These are phyloP conservation scores for Pseudomyrmex dendroicus DNA, from an alignment of 1,140 invertebrate genomes.

Conservation along the genomic window DNA sequence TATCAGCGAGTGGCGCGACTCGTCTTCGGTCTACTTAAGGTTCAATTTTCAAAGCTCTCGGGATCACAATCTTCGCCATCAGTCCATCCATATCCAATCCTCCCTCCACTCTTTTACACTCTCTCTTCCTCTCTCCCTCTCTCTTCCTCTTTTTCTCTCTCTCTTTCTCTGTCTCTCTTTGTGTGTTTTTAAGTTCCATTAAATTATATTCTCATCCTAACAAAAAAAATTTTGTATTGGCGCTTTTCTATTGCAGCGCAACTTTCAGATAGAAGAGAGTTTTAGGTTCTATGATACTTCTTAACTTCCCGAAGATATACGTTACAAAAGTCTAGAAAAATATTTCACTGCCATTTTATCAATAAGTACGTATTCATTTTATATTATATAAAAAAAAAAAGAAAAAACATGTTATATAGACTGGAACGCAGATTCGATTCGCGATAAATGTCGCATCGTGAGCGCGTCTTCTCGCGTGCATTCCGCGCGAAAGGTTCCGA, in stretches of 20 bases:
- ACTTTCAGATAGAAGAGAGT: neutral
- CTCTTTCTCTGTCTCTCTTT: too few species aligned
- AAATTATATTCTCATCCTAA: constrained; percentile 24
- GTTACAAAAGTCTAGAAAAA: neutral
- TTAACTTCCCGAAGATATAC: neutral
- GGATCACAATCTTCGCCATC: constrained; percentile 55
- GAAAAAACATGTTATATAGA: too few species aligned
- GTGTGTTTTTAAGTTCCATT: neutral
- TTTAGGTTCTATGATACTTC: neutral
- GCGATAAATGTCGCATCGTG: constrained; percentile 13
- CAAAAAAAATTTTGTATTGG: neutral
- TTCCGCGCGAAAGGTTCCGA: neutral
- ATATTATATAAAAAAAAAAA: too few species aligned
- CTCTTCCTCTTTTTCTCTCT: too few species aligned
- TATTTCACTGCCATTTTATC: neutral
- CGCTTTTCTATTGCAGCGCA: neutral
- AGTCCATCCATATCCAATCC: constrained; percentile 59
- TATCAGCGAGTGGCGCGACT: constrained; percentile 26
- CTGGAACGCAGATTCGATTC: neutral
- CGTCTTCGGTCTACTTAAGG: constrained; percentile 63
- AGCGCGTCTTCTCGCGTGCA: neutral
- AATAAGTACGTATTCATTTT: too few species aligned
- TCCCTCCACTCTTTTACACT: neutral
- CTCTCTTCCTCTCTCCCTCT: too few species aligned
- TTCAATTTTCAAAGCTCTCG: constrained; percentile 68